Evolutionary conservation across 2,888 invertebrate species (phyloP), one percentile per base, ranked within the genome.

Genomic region (Rhorus exstirpatorius): DNA sequence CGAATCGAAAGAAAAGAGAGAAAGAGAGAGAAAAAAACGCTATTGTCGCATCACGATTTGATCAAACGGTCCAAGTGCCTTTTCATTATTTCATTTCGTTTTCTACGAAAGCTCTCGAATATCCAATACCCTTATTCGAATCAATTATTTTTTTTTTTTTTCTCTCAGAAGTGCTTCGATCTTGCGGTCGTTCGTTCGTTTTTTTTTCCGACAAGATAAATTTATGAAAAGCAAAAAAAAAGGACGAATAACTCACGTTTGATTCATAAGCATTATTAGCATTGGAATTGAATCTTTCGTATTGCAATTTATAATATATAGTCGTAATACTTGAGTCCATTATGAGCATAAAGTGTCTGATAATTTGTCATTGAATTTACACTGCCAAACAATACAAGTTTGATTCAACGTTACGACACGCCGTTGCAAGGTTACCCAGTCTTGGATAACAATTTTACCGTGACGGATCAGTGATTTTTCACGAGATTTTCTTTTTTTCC

Each of bases 1-100:
- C 65, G 68, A 67, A 35, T 17, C 63, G 71, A 61, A 35, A 63
- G 35, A 49, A 49, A 41, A 71, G 12, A 38, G 38, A 38, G 38
- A 44, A 71, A 71, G 7, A 14, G 12, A 55, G n/a, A 58, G 8
- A 55, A 44, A 60, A 49, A 60, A 79, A n/a, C n/a, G n/a, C 41
- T 14, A 79, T 70, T 63, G 70, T 61, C 75, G 35, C 58, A 75
- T 78, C 65, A 76, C 71, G 68, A 72, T 78, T 67, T 83, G 83
- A 85, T 86, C 82, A 86, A 86, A 87, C 75, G 81, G 79, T 87
- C 79, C 83, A 87, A 87, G 86, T 88, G 86, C 88, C 87, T 87
- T 88, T 81, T 86, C 80, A 67, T 84, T 84, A 81, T 49, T 72
- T 83, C 77, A 84, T 81, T 75, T 49, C 46, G 46, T n/a, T 79